Percentiles rank a stretch among this genome's conserved stretches.
Conservation (phyloP, 30 jellyfish, hydroid and myxozoan genomes). For the Aurelia coerulea region DNA sequence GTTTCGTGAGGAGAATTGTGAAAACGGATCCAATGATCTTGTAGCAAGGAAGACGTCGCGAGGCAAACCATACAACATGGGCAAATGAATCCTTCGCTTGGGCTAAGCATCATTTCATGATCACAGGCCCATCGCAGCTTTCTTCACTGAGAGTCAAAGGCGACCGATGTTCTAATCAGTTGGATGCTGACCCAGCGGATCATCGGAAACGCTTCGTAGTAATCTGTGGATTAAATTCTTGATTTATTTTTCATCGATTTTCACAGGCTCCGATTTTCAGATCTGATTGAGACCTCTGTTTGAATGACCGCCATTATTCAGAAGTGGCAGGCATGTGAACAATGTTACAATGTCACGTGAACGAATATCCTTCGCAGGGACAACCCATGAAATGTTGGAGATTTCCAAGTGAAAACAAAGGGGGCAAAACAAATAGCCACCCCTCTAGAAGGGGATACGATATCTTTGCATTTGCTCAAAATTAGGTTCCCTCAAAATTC, state of each 20-base stretch:
- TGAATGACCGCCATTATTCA: too few relatives aligned
- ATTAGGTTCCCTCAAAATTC: too few relatives aligned
- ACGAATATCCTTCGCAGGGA: too few relatives aligned
- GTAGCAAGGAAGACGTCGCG: constrained; percentile 73
- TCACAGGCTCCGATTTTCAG: too few relatives aligned
- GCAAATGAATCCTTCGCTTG: constrained; percentile 63
- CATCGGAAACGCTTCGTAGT: constrained; percentile 18
- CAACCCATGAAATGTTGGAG: too few relatives aligned
- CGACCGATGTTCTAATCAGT: constrained; percentile 35
- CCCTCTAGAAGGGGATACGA: too few relatives aligned
- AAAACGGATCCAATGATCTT: constrained; percentile 82
- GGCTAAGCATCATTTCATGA: neutral
- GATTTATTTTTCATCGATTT: neutral
- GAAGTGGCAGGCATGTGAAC: too few relatives aligned
- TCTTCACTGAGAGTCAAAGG: constrained; percentile 30
- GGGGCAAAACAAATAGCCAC: too few relatives aligned
- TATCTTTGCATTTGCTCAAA: too few relatives aligned
- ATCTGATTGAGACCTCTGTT: too few relatives aligned
- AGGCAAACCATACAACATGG: constrained; percentile 82
- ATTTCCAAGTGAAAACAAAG: too few relatives aligned
- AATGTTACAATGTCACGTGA: too few relatives aligned
- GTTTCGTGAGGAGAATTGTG: constrained; percentile 53
- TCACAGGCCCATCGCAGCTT: neutral
- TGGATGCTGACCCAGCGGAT: constrained; percentile 17
- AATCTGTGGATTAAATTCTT: constrained; percentile 38